Evolutionary conservation across 2,888 invertebrate genomes (phyloP).

Genomic region (Mechanitis messenoides): DNA sequence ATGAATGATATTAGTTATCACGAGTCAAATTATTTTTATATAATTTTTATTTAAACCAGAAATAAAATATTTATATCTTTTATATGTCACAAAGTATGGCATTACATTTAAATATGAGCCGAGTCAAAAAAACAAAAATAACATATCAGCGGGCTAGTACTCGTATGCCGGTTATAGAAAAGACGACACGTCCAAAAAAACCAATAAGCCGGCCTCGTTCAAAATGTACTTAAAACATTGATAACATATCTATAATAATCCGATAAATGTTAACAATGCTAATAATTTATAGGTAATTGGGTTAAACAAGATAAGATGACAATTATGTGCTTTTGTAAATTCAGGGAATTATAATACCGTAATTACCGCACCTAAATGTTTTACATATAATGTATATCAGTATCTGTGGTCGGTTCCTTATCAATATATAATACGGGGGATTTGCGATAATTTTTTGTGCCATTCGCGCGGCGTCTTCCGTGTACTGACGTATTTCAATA

Average conservation of each 20-base stretch:
- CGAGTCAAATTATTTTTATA: too few relatives aligned
- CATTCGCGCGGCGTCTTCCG: too few relatives aligned
- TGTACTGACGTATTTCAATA: too few relatives aligned
- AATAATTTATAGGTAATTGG: conserved; percentile 61
- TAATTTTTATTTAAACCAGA: too few relatives aligned
- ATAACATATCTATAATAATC: conserved; percentile 38
- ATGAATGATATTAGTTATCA: too few relatives aligned
- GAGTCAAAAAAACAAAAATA: neutral
- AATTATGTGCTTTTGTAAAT: neutral
- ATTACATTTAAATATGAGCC: too few relatives aligned
- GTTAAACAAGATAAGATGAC: conserved; percentile 39
- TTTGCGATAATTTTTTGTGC: too few relatives aligned
- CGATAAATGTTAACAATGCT: conserved; percentile 37
- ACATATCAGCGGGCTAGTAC: too few relatives aligned
- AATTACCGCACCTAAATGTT: neutral
- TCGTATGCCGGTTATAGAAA: conserved; percentile 17
- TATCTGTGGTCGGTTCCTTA: too few relatives aligned
- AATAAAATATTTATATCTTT: too few relatives aligned
- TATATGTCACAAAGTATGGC: too few relatives aligned
- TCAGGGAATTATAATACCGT: conserved; percentile 1
- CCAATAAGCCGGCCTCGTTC: conserved; percentile 42
- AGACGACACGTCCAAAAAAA: conserved; percentile 26
- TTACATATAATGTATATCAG: neutral
- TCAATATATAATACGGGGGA: too few relatives aligned
- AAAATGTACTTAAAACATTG: conserved; percentile 35